Base-by-base conservation (phyloP, 2,113 vertebrate genomes). In the Proterorhinus semilunaris region DNA sequence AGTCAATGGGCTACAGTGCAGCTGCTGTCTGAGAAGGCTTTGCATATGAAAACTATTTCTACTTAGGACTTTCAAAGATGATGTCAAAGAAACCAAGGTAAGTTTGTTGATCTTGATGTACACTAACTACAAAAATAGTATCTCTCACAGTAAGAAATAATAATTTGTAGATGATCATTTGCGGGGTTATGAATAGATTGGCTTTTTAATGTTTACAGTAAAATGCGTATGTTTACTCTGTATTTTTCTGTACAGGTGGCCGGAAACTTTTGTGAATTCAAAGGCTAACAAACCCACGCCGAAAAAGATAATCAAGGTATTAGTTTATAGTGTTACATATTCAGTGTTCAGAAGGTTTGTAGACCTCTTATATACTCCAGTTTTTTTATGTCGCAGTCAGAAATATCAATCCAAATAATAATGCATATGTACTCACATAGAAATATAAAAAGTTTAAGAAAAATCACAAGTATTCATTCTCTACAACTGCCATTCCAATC, bases 11-110 rank as follows among this genome's bases (percentile, higher is more conserved):
- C 36, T 7, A 44, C 36, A 2, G 12, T 42, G 43, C 36, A 43
- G 12, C 6, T 36, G 36, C 36, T 16, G 45, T 68, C 69, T 71
- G 72, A 67, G 13, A 16, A 61, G 0, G 1, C 6, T 43, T 61
- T 61, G 44, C 15, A 36, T 42, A 42, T 58, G 7, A 7, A 11
- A 42, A 42, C 16, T 10, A 45, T 61, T 45, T 71, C 74, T 52
- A 66, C 6, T 46, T 55, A 21, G 8, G 7, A 8, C 8, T 8
- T 8, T 46, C 63, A 15, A 72, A 77, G 66, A 85, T 85, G 78
- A 86, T 83, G 80, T 87, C 86, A 69, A 89, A 73, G 68, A 55
- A 46, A 12, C 80, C 50, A 71, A 79, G 86, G 89, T 90, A 78
- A 75, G 87, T 70, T 8, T 10, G 8, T 51, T 54, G 11, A 51